Evolutionary conservation across 2,888 invertebrate genomes (phyloP).

Genomic region (Metallyticus violacea): DNA sequence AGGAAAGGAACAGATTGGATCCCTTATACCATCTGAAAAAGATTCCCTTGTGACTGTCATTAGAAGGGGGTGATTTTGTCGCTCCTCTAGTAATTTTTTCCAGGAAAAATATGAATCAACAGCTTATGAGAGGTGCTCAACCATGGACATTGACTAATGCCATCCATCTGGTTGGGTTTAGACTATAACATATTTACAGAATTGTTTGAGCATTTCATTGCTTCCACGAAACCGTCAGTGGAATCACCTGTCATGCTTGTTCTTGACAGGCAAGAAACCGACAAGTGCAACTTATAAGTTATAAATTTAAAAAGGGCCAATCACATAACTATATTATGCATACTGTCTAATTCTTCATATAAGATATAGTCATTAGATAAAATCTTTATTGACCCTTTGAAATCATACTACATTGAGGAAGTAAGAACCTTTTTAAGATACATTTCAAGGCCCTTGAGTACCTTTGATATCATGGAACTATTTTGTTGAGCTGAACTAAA

Average conservation of each 20-base stretch:
- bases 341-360: background rate
- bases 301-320: constrained; percentile 34
- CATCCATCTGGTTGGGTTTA: constrained; percentile 33
- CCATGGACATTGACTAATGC: constrained; percentile 32
- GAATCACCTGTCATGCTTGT: constrained; percentile 35
- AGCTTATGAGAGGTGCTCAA: constrained; percentile 36
- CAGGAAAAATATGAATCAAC: constrained; percentile 33
- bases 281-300: constrained; percentile 36
- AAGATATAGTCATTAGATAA: background rate
- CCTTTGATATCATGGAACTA: constrained; percentile 35
- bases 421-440: background rate
- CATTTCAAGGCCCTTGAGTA: background rate
- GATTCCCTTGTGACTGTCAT: background rate
- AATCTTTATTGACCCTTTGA: background rate
- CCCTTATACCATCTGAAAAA: constrained; percentile 37
- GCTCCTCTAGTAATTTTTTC: constrained; percentile 31
- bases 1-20: constrained; percentile 41
- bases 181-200: constrained; percentile 20
- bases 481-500: constrained; percentile 38
- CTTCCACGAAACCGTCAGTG: constrained; percentile 29
- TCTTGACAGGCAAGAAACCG: constrained; percentile 38
- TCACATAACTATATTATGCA: constrained; percentile 34
- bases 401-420: constrained; percentile 15
- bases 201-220: constrained; percentile 38
- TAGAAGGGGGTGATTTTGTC: background rate